Conservation (phyloP, 92 coral and sea anemone species). For the Plumapathes pennacea region DNA sequence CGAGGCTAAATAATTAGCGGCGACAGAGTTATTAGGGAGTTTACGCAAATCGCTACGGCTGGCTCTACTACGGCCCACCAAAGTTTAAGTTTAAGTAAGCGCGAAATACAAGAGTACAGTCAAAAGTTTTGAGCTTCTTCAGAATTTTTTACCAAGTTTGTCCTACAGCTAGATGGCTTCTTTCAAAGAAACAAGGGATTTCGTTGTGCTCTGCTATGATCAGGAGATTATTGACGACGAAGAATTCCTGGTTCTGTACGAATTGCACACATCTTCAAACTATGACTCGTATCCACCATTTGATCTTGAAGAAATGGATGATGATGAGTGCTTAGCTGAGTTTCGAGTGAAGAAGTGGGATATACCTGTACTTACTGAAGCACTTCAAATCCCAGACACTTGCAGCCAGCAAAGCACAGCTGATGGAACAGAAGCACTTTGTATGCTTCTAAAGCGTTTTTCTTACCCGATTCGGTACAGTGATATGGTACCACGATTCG, state of each 20-base stretch:
- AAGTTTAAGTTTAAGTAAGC: neutral
- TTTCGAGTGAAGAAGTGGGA: neutral
- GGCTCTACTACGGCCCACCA: conserved; percentile 3
- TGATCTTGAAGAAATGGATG: conserved; percentile 2
- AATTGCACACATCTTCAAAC: conserved; percentile 9
- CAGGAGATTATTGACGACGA: conserved; percentile 6
- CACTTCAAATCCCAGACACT: conserved; percentile 21
- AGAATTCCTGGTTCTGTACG: conserved; percentile 4
- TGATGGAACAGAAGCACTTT: conserved; percentile 19
- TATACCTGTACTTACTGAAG: conserved; percentile 9
- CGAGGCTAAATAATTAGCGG: too few species aligned
- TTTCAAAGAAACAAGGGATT: conserved; percentile 1
- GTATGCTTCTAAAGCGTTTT: conserved; percentile 17
- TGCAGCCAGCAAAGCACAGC: conserved; percentile 15
- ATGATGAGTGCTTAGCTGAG: conserved; percentile 13
- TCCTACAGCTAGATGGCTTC: neutral
- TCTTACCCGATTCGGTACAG: conserved; percentile 8
- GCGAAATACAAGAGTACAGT: conserved; percentile 1
- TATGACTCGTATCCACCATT: conserved; percentile 7
- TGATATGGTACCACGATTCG: conserved; percentile 17
- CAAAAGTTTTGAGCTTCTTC: neutral
- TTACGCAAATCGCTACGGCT: conserved; percentile 5
- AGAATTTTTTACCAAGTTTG: neutral
- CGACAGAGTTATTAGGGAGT: too few species aligned
- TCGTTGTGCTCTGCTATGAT: conserved; percentile 1